phyloP scores from a whole-genome alignment of 2,888 invertebrate species.

The Carterocephalus palaemon region DNA sequence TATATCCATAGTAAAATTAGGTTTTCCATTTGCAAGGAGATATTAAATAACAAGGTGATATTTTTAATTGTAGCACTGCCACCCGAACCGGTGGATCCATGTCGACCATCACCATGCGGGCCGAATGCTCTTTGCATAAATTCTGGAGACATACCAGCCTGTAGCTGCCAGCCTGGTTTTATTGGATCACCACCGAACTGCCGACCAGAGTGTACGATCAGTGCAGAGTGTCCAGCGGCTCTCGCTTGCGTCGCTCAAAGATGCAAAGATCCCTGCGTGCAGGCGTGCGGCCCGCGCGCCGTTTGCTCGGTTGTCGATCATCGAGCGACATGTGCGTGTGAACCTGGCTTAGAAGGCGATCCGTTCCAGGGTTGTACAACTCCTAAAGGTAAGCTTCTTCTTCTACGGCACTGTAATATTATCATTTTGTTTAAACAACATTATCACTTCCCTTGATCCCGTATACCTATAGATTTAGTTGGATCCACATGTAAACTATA shows the following conservation, averaged over 20 bases:
- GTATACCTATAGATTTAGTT: slow-evolving; percentile 6
- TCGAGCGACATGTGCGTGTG: slow-evolving; percentile 82
- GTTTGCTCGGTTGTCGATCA: slow-evolving; percentile 81
- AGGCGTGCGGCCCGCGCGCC: slow-evolving; percentile 81
- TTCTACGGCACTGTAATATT: slow-evolving; percentile 5
- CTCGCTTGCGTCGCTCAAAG: slow-evolving; percentile 81
- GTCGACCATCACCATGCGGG: slow-evolving; percentile 84
- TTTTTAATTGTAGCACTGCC: slow-evolving; percentile 42
- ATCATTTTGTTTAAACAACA: slow-evolving; percentile 5
- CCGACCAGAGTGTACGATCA: slow-evolving; percentile 83
- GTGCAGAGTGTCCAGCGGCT: slow-evolving; percentile 83
- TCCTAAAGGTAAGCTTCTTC: slow-evolving; percentile 54
- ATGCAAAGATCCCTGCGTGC: slow-evolving; percentile 83
- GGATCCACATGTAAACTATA: slow-evolving; percentile 14
- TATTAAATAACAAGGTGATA: too few species aligned
- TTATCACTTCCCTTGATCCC: slow-evolving; percentile 12
- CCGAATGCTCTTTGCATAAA: slow-evolving; percentile 81
- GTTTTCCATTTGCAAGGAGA: too few species aligned
- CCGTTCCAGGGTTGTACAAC: slow-evolving; percentile 79
- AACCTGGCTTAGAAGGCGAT: slow-evolving; percentile 80
- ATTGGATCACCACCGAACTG: slow-evolving; percentile 83
- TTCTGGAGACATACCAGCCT: slow-evolving; percentile 80
- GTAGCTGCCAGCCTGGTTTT: slow-evolving; percentile 81
- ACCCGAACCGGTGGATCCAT: slow-evolving; percentile 70
- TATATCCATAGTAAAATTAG: background rate